Evolutionary conservation across 2,797 vertebrate species (phyloP).

Genomic region (Knipowitschia caucasica): DNA sequence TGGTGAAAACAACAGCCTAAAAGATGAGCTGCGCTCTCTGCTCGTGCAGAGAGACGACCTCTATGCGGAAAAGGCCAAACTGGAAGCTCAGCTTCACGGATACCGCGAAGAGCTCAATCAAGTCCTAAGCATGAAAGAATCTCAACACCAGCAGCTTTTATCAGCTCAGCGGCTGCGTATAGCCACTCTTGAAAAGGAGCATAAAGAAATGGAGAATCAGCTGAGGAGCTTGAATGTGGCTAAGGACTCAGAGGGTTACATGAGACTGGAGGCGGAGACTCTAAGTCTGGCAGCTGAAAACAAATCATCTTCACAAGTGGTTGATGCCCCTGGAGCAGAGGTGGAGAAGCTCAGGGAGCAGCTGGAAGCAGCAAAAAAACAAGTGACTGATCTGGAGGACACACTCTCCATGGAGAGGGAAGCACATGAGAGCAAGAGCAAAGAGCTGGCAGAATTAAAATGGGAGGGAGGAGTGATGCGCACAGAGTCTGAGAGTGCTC

Average conservation of each 20-base stretch:
- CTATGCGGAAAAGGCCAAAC: conserved; percentile 90
- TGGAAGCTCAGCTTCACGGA: conserved; percentile 85
- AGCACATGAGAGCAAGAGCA: conserved; percentile 68
- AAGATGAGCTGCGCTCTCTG: conserved; percentile 86
- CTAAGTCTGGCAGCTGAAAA: conserved; percentile 69
- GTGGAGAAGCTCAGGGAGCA: conserved; percentile 77
- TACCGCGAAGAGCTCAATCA: conserved; percentile 91
- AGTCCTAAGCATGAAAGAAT: conserved; percentile 92
- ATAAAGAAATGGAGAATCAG: conserved; percentile 62
- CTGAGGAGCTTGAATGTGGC: conserved; percentile 63
- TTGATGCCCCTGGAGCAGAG: conserved; percentile 70
- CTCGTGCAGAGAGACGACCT: conserved; percentile 87
- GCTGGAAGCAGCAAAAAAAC: conserved; percentile 71
- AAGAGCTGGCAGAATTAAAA: conserved; percentile 84
- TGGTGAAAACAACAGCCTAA: conserved; percentile 88
- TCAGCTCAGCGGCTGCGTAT: conserved; percentile 80
- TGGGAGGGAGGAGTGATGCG: conserved; percentile 93
- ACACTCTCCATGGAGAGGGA: conserved; percentile 65
- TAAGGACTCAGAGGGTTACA: conserved; percentile 43
- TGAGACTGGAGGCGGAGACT: conserved; percentile 65
- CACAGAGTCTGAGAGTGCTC: conserved; percentile 91
- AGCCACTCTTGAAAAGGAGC: conserved; percentile 78
- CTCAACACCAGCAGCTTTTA: conserved; percentile 90
- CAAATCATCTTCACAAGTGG: conserved; percentile 19
- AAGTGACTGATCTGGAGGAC: conserved; percentile 71